Conservation (phyloP, 23 tunicate species). For the Ciona savignyi region DNA sequence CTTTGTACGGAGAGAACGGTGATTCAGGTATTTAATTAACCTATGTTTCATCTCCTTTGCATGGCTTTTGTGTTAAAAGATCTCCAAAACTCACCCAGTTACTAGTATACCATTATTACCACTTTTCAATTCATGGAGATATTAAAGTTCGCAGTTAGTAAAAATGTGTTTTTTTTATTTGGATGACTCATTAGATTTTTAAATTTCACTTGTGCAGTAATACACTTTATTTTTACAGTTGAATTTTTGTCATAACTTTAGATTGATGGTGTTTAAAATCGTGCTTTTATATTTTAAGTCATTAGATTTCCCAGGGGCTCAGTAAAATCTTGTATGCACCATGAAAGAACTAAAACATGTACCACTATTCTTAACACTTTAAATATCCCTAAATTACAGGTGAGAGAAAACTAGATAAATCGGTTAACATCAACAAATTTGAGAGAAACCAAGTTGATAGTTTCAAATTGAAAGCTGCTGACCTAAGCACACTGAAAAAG, state of each 20-base stretch:
- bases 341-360: neutral
- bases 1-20: slow-evolving; percentile 86
- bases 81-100: neutral
- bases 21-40: slow-evolving; percentile 66
- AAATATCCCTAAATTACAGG: slow-evolving; percentile 27
- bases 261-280: too few relatives aligned
- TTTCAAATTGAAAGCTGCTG: slow-evolving; percentile 81
- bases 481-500: slow-evolving; percentile 78
- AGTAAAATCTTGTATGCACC: too few relatives aligned
- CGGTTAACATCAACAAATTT: slow-evolving; percentile 90
- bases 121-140: too few relatives aligned
- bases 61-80: neutral
- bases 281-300: too few relatives aligned
- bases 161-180: too few relatives aligned
- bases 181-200: too few relatives aligned
- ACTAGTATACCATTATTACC: neutral
- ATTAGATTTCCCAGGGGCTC: too few relatives aligned
- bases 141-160: too few relatives aligned
- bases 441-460: slow-evolving; percentile 82
- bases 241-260: too few relatives aligned
- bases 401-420: slow-evolving; percentile 70
- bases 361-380: neutral
- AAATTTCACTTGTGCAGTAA: too few relatives aligned
- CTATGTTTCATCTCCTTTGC: too few relatives aligned
- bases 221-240: too few relatives aligned